Evolutionary conservation across 2,888 invertebrate genomes (phyloP).

Genomic region (Pyrrhia umbra): DNA sequence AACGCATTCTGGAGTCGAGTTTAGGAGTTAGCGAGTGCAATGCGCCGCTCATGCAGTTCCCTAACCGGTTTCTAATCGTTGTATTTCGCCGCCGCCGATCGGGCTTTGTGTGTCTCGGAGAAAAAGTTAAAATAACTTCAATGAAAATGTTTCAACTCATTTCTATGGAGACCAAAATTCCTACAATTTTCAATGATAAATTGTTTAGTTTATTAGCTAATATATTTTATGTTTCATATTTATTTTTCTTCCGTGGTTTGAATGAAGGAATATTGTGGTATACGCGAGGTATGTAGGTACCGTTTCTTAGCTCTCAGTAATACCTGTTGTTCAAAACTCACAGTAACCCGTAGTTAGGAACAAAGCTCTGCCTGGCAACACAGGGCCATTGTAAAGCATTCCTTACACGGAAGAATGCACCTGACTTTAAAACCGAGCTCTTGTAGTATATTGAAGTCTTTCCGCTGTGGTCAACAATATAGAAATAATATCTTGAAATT

Average conservation of each 20-base stretch:
- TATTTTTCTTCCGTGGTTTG: neutral
- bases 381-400: constrained; percentile 33
- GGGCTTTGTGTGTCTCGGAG: constrained; percentile 68
- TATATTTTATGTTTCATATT: neutral
- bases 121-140: constrained; percentile 85
- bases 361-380: constrained; percentile 21
- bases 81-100: constrained; percentile 80
- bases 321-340: constrained; percentile 40
- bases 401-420: constrained; percentile 20
- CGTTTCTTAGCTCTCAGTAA: constrained; percentile 15
- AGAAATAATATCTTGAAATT: constrained; percentile 10
- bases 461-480: neutral
- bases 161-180: constrained; percentile 26
- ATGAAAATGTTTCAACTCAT: constrained; percentile 60
- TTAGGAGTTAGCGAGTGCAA: constrained; percentile 79
- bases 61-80: constrained; percentile 87
- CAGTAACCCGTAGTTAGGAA: constrained; percentile 16
- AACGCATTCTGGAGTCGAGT: constrained; percentile 67
- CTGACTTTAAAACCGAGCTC: constrained; percentile 11
- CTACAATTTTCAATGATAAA: neutral
- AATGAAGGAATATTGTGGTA: constrained; percentile 16
- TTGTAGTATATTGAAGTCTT: constrained; percentile 4
- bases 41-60: constrained; percentile 75
- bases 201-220: neutral
- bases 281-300: constrained; percentile 27